These are phyloP conservation scores for Lepidotrigona ventralis DNA, from an alignment of 1,140 invertebrate species.

Conservation along the genomic window DNA sequence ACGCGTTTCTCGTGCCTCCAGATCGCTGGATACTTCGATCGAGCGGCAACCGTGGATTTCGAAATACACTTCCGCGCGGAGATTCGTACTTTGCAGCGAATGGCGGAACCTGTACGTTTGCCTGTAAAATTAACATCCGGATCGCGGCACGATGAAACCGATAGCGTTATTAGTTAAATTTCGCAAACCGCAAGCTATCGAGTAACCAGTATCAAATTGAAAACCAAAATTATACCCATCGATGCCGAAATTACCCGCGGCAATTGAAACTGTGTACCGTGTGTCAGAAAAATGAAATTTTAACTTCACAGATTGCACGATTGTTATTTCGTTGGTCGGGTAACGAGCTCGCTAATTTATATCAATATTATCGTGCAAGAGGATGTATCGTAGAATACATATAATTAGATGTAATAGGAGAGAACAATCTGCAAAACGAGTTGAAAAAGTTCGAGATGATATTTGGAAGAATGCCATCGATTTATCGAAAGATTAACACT, in stretches of 20 bases:
- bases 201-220: no score
- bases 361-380: background rate
- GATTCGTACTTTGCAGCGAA: background rate
- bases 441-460: background rate
- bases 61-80: background rate
- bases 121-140: background rate
- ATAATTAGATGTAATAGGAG: no score
- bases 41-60: conserved; percentile 5
- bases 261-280: no score
- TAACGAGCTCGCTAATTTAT: no score
- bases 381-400: no score
- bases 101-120: background rate
- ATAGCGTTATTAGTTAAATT: no score
- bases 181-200: no score
- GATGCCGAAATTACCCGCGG: no score
- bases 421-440: background rate
- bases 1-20: background rate
- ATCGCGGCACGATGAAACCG: background rate
- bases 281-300: no score
- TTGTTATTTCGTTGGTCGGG: no score
- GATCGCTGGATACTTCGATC: conserved; percentile 25
- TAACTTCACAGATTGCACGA: no score
- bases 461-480: background rate
- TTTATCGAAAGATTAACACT: background rate
- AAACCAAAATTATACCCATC: no score